Evolutionary conservation across 2,888 invertebrate genomes (phyloP).

Genomic region (Acleris emargana): DNA sequence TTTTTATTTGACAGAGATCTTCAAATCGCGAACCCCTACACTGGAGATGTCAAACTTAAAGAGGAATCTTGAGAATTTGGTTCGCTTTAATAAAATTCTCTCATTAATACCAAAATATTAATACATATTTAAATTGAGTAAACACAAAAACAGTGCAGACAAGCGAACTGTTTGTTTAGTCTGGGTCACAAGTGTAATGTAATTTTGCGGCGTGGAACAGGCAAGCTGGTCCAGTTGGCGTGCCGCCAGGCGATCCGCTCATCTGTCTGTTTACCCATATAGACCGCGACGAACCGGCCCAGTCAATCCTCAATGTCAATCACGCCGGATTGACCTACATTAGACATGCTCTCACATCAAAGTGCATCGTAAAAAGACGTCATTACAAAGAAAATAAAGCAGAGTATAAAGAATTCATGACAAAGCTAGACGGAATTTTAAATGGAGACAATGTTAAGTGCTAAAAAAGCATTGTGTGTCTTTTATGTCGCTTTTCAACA

Average conservation of each 20-base stretch:
- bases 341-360: slow-evolving; percentile 21
- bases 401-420: background rate
- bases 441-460: slow-evolving; percentile 7
- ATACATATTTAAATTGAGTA: background rate
- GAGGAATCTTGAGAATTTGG: no score
- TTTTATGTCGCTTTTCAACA: slow-evolving; percentile 5
- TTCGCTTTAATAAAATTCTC: no score
- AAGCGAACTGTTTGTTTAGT: slow-evolving; percentile 46
- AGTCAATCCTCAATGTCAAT: slow-evolving; percentile 71
- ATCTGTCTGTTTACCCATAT: slow-evolving; percentile 47
- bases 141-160: slow-evolving; percentile 7
- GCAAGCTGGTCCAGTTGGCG: slow-evolving; percentile 62
- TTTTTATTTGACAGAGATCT: no score
- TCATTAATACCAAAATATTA: background rate
- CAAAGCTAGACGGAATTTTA: slow-evolving; percentile 15
- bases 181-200: slow-evolving; percentile 47
- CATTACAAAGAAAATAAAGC: background rate
- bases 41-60: no score
- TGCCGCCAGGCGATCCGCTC: slow-evolving; percentile 53
- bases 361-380: slow-evolving; percentile 14
- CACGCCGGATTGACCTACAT: slow-evolving; percentile 58
- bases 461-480: background rate
- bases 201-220: slow-evolving; percentile 40
- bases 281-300: slow-evolving; percentile 53
- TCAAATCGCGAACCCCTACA: no score